Evolutionary conservation across 2,797 vertebrate genomes (phyloP).

Genomic region (Aphelocoma californica): DNA sequence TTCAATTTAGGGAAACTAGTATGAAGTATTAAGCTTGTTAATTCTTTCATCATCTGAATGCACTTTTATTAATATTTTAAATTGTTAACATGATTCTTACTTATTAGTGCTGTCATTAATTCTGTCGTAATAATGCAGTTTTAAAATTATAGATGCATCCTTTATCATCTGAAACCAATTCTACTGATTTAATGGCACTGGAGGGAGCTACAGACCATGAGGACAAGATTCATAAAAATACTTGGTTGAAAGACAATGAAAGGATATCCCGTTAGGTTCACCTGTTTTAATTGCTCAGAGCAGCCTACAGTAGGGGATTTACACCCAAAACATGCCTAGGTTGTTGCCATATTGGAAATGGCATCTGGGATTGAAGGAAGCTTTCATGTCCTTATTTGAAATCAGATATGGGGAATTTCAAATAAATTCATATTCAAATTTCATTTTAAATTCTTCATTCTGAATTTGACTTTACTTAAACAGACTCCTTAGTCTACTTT

Average conservation of each 20-base stretch:
- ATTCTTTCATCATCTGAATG: neutral
- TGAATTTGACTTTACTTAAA: neutral
- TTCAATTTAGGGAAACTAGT: neutral
- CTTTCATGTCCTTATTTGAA: neutral
- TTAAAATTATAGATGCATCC: neutral
- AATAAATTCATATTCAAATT: neutral
- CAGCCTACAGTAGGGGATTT: neutral
- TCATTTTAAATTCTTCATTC: neutral
- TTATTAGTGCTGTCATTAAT: neutral
- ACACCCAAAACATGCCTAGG: neutral
- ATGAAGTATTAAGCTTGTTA: neutral
- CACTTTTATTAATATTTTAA: neutral
- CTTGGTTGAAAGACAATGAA: neutral
- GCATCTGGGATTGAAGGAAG: neutral
- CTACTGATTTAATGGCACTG: neutral
- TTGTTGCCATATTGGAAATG: neutral
- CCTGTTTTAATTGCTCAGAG: neutral
- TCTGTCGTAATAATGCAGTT: neutral
- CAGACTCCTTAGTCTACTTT: neutral
- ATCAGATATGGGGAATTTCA: neutral
- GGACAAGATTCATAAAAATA: neutral
- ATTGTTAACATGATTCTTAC: neutral
- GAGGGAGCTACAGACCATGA: slow-evolving; percentile 21
- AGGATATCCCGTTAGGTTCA: neutral
- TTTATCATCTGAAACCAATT: neutral